Conservation (phyloP, 2,113 vertebrate species). For the Otolemur garnettii region DNA sequence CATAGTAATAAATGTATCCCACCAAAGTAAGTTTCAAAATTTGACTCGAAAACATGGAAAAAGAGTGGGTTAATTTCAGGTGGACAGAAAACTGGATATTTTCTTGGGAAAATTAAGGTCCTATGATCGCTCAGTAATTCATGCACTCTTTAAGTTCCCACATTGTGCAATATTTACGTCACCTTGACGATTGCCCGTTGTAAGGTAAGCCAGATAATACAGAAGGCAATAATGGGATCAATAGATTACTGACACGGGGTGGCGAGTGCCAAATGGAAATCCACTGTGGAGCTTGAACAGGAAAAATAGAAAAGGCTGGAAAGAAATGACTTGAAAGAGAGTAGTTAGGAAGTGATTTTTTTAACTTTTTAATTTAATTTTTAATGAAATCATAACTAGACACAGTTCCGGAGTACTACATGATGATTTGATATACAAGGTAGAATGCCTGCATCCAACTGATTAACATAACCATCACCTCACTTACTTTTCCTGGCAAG, state of each 20-base stretch:
- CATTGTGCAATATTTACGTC: background rate
- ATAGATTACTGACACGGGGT: background rate
- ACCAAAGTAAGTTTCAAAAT: slow-evolving; percentile 18
- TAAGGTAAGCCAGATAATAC: background rate
- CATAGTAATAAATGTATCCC: background rate
- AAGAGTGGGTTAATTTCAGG: background rate
- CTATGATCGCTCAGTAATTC: background rate
- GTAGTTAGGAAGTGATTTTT: background rate
- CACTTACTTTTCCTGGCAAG: too few species aligned
- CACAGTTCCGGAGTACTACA: too few species aligned
- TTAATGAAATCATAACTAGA: too few species aligned
- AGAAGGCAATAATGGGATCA: background rate
- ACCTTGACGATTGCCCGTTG: background rate
- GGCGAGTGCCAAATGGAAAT: background rate
- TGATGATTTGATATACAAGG: too few species aligned
- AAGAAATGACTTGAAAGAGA: background rate
- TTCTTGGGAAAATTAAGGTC: background rate
- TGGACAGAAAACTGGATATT: background rate
- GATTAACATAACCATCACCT: too few species aligned
- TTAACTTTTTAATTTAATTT: background rate
- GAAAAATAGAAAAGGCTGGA: background rate
- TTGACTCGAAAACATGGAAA: background rate
- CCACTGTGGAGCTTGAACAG: background rate
- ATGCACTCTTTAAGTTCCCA: background rate
- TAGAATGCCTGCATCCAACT: too few species aligned